These are phyloP conservation scores for Lonchura striata DNA, from an alignment of 2,113 vertebrate species.

Conservation along the genomic window DNA sequence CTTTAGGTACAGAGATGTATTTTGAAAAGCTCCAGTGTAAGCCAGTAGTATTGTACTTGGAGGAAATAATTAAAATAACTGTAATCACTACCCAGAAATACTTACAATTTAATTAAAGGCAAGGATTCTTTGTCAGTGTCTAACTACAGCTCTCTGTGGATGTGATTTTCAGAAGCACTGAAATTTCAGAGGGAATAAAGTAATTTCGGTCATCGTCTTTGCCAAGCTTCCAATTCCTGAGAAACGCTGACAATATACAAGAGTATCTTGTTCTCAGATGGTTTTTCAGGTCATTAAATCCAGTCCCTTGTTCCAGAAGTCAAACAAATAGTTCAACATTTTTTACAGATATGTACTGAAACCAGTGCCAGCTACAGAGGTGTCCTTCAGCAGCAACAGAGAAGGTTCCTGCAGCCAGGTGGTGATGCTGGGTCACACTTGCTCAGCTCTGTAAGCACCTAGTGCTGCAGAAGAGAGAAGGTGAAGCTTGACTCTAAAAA, in stretches of 20 bases:
- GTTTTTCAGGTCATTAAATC: not conserved
- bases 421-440: not conserved
- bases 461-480: not conserved
- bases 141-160: conserved; percentile 30
- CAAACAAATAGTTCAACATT: not conserved
- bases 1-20: not conserved
- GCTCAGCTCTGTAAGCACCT: not conserved
- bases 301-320: not conserved
- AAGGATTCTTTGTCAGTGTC: conserved; percentile 17
- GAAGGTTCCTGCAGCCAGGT: not conserved
- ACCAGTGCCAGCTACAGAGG: not conserved
- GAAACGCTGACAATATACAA: not conserved
- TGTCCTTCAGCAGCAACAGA: not conserved
- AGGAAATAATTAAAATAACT: conserved; percentile 52
- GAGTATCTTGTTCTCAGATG: not conserved
- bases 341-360: not conserved
- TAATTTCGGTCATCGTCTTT: not conserved
- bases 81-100: conserved; percentile 38
- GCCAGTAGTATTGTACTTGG: not conserved
- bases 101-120: conserved; percentile 61
- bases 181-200: conserved; percentile 50
- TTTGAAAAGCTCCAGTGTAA: not conserved
- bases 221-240: not conserved
- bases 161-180: not conserved
- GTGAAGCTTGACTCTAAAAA: not conserved